Conservation (phyloP, 2,113 vertebrate genomes). For the Pedionomus torquatus region DNA sequence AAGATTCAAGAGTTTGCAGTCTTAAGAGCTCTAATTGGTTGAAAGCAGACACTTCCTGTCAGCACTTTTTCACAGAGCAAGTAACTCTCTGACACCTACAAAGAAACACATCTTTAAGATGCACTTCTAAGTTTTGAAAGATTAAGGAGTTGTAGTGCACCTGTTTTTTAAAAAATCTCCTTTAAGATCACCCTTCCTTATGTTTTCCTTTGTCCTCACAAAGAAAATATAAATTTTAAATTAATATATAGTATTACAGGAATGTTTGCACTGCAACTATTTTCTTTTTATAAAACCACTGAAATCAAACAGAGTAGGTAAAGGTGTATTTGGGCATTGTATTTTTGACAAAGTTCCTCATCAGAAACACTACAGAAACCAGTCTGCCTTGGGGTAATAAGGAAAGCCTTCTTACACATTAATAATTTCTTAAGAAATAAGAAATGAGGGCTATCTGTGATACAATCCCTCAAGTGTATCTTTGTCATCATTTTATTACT, state of each 20-base stretch:
- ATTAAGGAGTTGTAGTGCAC: not conserved
- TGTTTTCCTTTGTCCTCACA: not conserved
- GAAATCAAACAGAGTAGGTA: not conserved
- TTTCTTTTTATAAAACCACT: not conserved
- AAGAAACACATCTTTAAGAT: not conserved
- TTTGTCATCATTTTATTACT: not conserved
- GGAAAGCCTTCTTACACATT: not conserved
- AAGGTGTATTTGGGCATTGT: not conserved
- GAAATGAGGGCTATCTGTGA: not conserved
- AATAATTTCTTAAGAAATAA: not conserved
- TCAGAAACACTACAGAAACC: not conserved
- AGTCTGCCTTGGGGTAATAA: not conserved
- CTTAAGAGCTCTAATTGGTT: not conserved
- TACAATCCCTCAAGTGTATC: not conserved
- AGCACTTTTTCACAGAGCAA: not conserved
- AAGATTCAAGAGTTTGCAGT: not conserved
- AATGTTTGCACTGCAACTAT: not conserved
- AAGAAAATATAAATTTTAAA: not conserved
- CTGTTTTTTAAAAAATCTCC: not conserved
- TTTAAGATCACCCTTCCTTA: not conserved
- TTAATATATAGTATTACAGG: not conserved
- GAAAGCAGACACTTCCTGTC: not conserved
- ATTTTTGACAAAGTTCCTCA: not conserved
- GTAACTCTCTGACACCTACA: not conserved
- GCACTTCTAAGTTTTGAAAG: not conserved